Base-by-base conservation (phyloP, 2,888 invertebrate genomes). In the Carpatolechia fugitivella region DNA sequence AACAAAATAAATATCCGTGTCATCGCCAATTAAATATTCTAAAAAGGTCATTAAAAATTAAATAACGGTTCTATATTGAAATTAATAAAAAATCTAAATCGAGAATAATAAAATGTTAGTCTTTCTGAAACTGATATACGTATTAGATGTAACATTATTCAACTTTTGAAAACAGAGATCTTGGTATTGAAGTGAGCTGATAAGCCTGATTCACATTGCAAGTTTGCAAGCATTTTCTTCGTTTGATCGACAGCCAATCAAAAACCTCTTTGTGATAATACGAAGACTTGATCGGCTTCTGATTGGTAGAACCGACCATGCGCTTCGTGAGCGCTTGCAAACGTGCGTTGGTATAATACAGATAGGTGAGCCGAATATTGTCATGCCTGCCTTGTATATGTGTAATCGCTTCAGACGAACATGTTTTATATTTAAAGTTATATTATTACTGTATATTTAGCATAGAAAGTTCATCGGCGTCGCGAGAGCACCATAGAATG, bases 401-500 rank as follows among this genome's bases (percentile, higher is more conserved):
- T 80, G 78, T 87, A 81, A 80, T 78, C 77, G 88, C 86, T 86
- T 86, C 77, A 81, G 71, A 79, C 63, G 69, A 72, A 76, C 77
- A 82, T 79, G 69, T 81, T 85, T 86, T 83, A 76, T 84, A 84
- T 79, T 72, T 73, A 76, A 76, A 72, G 64, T 70, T 70, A 75
- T 69, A 68, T 79, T 74, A 78, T 76, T 73, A 80, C 77, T 78
- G 71, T 80, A 69, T 77, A 81, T 78, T 77, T 82, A 81, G 84
- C 89, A 89, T 87, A 81, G 88, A 85, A 88, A 88, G 90, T 90
- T 85, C 89, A 90, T 90, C 90, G 90, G 90, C 88, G 62, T 76
- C 74, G 77, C 81, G 78, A 82, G 76, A 80, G 82, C 88, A 86
- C 86, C 85, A 82, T 82, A 85, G 79, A 78, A 82, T 78, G 82